phyloP scores from a whole-genome alignment of 1,140 invertebrate species.

The Zaprionus africanus region DNA sequence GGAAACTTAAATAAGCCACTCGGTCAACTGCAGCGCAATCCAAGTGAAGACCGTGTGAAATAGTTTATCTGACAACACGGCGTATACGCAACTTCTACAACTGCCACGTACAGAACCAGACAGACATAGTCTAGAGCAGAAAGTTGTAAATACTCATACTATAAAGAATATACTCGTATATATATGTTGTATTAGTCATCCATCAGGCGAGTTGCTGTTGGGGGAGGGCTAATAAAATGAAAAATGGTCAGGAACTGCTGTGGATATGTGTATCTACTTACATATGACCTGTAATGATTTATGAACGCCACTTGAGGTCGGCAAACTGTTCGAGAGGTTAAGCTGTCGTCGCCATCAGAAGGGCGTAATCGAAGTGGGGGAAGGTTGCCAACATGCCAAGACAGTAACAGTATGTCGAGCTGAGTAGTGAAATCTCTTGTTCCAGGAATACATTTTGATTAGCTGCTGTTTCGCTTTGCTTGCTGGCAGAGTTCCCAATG shows the following conservation, averaged over 20 bases:
- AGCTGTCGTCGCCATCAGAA: not conserved
- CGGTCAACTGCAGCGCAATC: not conserved
- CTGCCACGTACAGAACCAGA: constrained; percentile 31
- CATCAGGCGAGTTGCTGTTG: not conserved
- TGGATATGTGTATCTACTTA: constrained; percentile 17
- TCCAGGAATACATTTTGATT: not conserved
- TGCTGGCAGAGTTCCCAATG: not conserved
- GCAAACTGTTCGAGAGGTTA: constrained; percentile 3
- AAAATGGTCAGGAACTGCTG: not conserved
- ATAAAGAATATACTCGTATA: not conserved
- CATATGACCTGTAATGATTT: constrained; percentile 22
- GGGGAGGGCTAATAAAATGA: constrained; percentile 4
- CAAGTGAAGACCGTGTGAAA: constrained; percentile 3
- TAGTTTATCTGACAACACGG: constrained; percentile 17
- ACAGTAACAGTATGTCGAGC: not conserved
- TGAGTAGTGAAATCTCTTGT: not conserved
- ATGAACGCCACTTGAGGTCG: constrained; percentile 9
- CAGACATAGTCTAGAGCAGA: not conserved
- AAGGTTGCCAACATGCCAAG: not conserved
- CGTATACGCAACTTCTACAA: constrained; percentile 46
- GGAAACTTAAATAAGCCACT: constrained; percentile 22
- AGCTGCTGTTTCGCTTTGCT: not conserved
- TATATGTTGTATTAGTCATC: constrained; percentile 20
- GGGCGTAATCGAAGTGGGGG: not conserved
- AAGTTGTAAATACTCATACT: not conserved